These are phyloP conservation scores for Tridacna crocea DNA, from an alignment of 2,888 invertebrate species.

Conservation along the genomic window DNA sequence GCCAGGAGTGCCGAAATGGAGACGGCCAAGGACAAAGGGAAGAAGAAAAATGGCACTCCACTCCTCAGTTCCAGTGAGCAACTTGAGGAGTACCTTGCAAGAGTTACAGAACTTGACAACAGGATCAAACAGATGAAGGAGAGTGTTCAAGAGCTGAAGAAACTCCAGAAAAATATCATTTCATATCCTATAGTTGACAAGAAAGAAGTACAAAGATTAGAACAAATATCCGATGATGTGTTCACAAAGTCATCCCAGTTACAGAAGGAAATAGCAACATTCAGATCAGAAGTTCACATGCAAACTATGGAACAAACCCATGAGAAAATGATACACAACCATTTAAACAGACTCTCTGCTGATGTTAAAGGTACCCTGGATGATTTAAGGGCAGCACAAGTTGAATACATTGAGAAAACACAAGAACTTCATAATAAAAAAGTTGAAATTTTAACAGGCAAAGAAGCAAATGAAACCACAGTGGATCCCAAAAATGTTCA, in stretches of 20 bases:
- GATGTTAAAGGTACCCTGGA: conserved; percentile 68
- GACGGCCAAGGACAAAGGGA: conserved; percentile 54
- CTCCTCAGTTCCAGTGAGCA: conserved; percentile 61
- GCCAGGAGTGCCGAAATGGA: conserved; percentile 60
- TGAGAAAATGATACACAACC: conserved; percentile 53
- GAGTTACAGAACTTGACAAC: conserved; percentile 67
- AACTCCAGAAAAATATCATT: conserved; percentile 69
- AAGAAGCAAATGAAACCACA: conserved; percentile 46
- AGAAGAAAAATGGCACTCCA: conserved; percentile 61
- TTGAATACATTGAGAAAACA: conserved; percentile 75
- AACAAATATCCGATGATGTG: conserved; percentile 67
- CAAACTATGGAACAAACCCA: conserved; percentile 45
- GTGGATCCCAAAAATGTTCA: conserved; percentile 53
- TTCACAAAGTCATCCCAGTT: conserved; percentile 62
- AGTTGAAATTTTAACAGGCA: conserved; percentile 65
- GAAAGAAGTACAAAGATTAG: conserved; percentile 66
- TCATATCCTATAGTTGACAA: conserved; percentile 69
- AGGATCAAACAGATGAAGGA: conserved; percentile 63
- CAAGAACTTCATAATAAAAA: conserved; percentile 70
- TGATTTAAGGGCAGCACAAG: conserved; percentile 71
- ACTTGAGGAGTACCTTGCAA: conserved; percentile 51
- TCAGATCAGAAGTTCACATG: conserved; percentile 41
- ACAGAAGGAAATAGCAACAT: conserved; percentile 64
- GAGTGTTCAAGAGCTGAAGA: conserved; percentile 69
- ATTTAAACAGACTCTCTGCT: conserved; percentile 66